phyloP scores from a whole-genome alignment of 2,797 vertebrate genomes.

The Tadarida brasiliensis region DNA sequence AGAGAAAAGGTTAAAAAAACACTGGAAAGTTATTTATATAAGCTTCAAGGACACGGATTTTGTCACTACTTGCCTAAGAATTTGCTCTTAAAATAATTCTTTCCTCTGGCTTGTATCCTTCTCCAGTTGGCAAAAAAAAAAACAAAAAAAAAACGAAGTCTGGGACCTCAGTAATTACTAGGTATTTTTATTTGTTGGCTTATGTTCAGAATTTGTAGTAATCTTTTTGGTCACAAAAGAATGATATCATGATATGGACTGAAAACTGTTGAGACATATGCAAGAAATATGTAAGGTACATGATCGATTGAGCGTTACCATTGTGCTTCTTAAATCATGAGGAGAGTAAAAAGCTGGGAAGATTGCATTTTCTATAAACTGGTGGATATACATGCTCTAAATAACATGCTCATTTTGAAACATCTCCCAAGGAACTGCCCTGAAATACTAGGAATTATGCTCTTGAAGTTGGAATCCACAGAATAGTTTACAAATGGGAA shows the following conservation, averaged over 20 bases:
- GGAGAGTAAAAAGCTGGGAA: background rate
- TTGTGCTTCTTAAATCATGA: background rate
- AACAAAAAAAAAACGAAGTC: background rate
- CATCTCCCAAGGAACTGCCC: background rate
- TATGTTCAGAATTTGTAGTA: slow-evolving; percentile 58
- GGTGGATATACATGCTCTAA: background rate
- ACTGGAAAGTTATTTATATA: slow-evolving; percentile 96
- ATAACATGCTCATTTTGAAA: background rate
- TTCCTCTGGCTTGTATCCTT: slow-evolving; percentile 82
- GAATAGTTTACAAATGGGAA: background rate
- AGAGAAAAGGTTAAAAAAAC: slow-evolving; percentile 96
- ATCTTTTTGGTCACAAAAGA: slow-evolving; percentile 47
- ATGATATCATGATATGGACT: background rate
- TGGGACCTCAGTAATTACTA: slow-evolving; percentile 56
- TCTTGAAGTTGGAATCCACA: slow-evolving; percentile 13
- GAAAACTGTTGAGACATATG: slow-evolving; percentile 37
- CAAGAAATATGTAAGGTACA: slow-evolving; percentile 21
- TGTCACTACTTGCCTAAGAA: slow-evolving; percentile 90
- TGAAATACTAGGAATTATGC: background rate
- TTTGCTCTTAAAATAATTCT: slow-evolving; percentile 85
- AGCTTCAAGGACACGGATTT: slow-evolving; percentile 93
- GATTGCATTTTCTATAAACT: background rate
- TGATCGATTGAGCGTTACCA: background rate
- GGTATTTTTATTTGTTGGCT: slow-evolving; percentile 54
- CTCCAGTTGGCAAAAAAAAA: slow-evolving; percentile 59